Evolutionary conservation across 2,113 vertebrate genomes (phyloP).

Genomic region (Prinia subflava): DNA sequence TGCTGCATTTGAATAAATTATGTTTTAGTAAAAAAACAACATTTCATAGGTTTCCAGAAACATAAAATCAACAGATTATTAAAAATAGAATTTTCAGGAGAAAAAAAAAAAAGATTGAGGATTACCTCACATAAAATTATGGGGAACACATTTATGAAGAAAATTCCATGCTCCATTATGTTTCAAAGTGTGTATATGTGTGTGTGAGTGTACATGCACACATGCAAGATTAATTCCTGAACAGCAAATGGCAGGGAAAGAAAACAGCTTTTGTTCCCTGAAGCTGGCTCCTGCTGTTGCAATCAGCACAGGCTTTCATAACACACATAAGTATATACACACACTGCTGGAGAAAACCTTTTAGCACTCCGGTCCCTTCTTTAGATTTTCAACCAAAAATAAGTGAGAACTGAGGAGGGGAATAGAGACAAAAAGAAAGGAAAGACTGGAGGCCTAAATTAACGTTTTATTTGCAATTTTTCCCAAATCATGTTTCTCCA

Average conservation of each 20-base stretch:
- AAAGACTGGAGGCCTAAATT: neutral
- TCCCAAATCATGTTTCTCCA: neutral
- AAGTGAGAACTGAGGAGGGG: neutral
- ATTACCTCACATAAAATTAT: neutral
- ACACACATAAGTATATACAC: neutral
- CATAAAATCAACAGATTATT: neutral
- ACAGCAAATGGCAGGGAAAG: neutral
- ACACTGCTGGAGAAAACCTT: constrained; percentile 45
- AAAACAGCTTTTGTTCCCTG: constrained; percentile 55
- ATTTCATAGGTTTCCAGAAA: neutral
- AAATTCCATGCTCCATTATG: neutral
- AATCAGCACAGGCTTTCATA: constrained; percentile 56
- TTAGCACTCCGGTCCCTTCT: constrained; percentile 19
- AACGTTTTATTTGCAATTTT: neutral
- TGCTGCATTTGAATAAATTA: neutral
- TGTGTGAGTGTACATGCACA: neutral
- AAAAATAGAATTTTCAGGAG: neutral
- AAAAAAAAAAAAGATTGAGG: neutral
- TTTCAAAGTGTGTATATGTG: neutral
- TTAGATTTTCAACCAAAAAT: constrained; percentile 13
- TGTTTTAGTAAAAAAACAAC: accelerated
- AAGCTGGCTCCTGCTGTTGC: constrained; percentile 58
- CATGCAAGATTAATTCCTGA: constrained; percentile 38
- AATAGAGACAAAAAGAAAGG: neutral
- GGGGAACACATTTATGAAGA: neutral